These are phyloP conservation scores for Zoanthus sansibaricus DNA, from an alignment of 92 coral and sea anemone species.

Conservation along the genomic window DNA sequence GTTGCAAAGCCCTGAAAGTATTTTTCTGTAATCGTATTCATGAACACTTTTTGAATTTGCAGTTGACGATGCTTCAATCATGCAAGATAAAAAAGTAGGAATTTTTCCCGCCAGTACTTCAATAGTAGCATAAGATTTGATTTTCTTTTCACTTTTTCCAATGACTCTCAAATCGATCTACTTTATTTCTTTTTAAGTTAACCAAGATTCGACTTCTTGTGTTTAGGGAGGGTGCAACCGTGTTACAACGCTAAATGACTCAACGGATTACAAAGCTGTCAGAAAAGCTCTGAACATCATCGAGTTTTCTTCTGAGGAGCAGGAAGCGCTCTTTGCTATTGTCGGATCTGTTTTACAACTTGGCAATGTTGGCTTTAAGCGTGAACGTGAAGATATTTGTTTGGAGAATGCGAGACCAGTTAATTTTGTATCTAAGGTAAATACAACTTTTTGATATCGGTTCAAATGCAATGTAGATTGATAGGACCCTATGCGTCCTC, in stretches of 20 bases:
- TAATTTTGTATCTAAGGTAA: constrained; percentile 90
- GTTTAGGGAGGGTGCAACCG: constrained; percentile 81
- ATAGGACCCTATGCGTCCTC: too few relatives aligned
- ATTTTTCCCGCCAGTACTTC: too few relatives aligned
- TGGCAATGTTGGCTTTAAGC: constrained; percentile 83
- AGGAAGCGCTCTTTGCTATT: constrained; percentile 89
- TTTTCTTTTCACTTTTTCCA: too few relatives aligned
- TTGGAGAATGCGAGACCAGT: constrained; percentile 92
- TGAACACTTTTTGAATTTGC: too few relatives aligned
- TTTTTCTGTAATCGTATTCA: too few relatives aligned
- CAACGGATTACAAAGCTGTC: constrained; percentile 79
- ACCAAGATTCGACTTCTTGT: background rate
- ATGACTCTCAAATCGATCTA: background rate
- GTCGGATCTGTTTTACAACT: constrained; percentile 91
- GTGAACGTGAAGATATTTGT: constrained; percentile 73
- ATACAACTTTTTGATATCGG: background rate
- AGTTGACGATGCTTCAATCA: too few relatives aligned
- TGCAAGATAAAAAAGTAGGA: too few relatives aligned
- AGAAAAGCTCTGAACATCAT: constrained; percentile 85
- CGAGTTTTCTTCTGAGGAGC: constrained; percentile 85
- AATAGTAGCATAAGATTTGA: too few relatives aligned
- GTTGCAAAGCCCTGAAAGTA: too few relatives aligned
- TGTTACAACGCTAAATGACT: constrained; percentile 82
- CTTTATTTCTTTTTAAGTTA: background rate
- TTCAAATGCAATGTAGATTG: too few relatives aligned